phyloP scores from a whole-genome alignment of 1,140 invertebrate genomes.

The Wiebesia pumilae region DNA sequence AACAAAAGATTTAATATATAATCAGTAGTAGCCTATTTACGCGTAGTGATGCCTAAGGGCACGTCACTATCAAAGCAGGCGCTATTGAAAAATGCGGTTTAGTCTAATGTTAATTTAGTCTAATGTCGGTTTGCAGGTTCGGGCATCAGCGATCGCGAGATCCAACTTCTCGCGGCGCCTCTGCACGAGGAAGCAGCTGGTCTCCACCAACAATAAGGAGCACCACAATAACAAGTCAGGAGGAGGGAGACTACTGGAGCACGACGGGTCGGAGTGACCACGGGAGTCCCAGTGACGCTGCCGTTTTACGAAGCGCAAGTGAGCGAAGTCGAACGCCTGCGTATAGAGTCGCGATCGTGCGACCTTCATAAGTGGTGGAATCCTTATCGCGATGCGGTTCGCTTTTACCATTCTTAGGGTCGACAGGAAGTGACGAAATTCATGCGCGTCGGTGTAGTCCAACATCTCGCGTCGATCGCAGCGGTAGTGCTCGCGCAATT shows the following conservation, averaged over 20 bases:
- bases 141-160: neutral
- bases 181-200: neutral
- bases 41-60: no score
- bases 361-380: neutral
- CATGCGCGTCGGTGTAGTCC: no score
- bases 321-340: neutral
- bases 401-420: neutral
- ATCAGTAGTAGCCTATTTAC: no score
- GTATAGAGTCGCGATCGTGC: no score
- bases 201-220: neutral
- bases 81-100: no score
- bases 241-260: neutral
- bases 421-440: neutral
- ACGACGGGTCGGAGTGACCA: neutral
- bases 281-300: constrained; percentile 12
- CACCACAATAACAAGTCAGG: neutral
- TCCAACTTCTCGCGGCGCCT: neutral
- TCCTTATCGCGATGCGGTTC: neutral
- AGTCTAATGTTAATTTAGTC: neutral
- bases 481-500: no score
- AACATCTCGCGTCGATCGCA: no score
- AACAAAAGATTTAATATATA: no score
- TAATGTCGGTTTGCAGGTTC: neutral
- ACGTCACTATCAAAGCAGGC: no score
- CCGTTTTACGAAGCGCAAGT: neutral